Evolutionary conservation across 2,797 vertebrate species (phyloP).

Genomic region (Arnoldichthys spilopterus): DNA sequence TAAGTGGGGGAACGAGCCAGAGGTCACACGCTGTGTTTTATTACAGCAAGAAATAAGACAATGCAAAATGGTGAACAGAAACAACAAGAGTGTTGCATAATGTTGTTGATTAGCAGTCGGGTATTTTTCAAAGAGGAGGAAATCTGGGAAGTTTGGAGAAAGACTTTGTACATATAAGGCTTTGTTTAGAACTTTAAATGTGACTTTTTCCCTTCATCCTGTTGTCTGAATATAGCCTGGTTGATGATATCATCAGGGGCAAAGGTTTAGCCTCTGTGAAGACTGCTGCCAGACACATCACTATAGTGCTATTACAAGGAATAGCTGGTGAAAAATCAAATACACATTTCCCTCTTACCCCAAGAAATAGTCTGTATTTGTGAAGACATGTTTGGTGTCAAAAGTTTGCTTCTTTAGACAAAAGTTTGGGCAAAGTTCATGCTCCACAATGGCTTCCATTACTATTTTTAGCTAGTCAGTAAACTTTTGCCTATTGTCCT

Average conservation of each 20-base stretch:
- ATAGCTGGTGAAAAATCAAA: not conserved
- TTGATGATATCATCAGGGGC: not conserved
- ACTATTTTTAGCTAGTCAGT: no score
- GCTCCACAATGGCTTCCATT: not conserved
- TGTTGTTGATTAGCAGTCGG: not conserved
- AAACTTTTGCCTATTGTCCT: no score
- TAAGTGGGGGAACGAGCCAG: slow-evolving; percentile 19
- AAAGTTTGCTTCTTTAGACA: not conserved
- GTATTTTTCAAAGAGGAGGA: slow-evolving; percentile 1
- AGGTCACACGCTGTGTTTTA: slow-evolving; percentile 28
- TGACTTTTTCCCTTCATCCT: slow-evolving; percentile 16
- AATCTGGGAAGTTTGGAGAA: not conserved
- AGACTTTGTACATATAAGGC: not conserved
- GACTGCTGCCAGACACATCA: not conserved
- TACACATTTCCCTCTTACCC: not conserved
- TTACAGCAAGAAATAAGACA: slow-evolving; percentile 26
- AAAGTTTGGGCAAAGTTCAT: not conserved
- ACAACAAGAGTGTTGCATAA: not conserved
- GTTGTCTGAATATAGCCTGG: not conserved
- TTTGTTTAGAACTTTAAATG: slow-evolving; percentile 15
- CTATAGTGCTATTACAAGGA: not conserved
- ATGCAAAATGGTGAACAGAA: slow-evolving; percentile 5
- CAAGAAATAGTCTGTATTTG: not conserved
- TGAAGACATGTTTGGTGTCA: not conserved
- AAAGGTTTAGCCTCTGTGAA: slow-evolving; percentile 1